These are phyloP conservation scores for Eulacestoma nigropectus DNA, from an alignment of 2,113 vertebrate species.

Conservation along the genomic window DNA sequence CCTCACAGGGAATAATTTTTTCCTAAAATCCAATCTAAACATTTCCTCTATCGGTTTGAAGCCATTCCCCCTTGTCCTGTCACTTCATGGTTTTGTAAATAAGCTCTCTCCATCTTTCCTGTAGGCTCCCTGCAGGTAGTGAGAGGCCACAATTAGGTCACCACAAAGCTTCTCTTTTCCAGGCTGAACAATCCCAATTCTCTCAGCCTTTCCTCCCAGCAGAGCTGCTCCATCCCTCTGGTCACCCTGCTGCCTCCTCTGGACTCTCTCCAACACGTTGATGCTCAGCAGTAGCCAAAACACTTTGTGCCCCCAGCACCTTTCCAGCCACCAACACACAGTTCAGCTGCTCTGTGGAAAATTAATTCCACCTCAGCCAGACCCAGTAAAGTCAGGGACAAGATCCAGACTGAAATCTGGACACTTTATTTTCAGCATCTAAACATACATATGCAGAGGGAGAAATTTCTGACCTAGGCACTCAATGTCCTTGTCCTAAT, in stretches of 20 bases:
- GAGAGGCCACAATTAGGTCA: neutral
- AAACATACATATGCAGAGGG: neutral
- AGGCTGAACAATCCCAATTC: neutral
- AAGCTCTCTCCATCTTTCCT: neutral
- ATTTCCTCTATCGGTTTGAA: neutral
- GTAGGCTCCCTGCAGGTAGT: neutral
- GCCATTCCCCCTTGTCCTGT: neutral
- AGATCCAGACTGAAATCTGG: neutral
- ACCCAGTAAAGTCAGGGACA: neutral
- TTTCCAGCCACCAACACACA: neutral
- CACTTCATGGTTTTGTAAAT: neutral
- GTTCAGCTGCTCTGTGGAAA: neutral
- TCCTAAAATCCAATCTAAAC: neutral
- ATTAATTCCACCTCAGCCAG: neutral
- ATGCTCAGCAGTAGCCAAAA: neutral
- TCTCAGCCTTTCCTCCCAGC: neutral
- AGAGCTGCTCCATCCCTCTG: neutral
- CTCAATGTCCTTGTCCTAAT: neutral
- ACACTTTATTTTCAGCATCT: neutral
- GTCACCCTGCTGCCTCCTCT: neutral
- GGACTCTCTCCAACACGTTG: rapidly evolving
- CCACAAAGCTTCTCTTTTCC: neutral
- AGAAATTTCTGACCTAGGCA: neutral
- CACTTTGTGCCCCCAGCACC: neutral
- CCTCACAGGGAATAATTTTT: neutral